Percentiles rank a stretch among this genome's conserved stretches.
Conservation (phyloP, 2,797 vertebrate genomes). For the Florisuga fusca region DNA sequence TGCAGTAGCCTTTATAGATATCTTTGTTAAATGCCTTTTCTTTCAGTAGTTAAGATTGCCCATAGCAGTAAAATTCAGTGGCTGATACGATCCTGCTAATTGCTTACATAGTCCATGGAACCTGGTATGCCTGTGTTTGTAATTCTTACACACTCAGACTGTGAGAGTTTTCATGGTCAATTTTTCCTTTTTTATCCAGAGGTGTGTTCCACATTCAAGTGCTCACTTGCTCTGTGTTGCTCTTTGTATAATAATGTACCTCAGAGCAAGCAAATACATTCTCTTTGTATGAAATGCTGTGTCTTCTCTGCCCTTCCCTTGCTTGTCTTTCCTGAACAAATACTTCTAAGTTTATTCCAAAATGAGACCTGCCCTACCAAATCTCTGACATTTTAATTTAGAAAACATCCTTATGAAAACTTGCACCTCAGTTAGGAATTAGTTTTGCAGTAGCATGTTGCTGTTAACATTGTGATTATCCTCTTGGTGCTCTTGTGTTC, state of each 20-base stretch:
- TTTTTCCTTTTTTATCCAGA: not conserved
- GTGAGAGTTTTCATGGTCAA: not conserved
- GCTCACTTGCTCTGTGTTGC: not conserved
- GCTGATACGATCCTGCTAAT: not conserved
- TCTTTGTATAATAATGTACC: not conserved
- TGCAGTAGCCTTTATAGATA: not conserved
- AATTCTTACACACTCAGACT: not conserved
- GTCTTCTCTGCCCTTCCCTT: not conserved
- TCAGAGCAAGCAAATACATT: not conserved
- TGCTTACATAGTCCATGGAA: not conserved
- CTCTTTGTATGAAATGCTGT: not conserved
- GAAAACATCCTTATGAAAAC: not conserved
- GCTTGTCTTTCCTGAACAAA: not conserved
- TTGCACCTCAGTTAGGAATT: not conserved
- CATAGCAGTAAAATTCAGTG: not conserved
- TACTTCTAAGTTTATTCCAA: not conserved
- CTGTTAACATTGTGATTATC: not conserved
- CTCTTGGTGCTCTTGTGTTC: not conserved
- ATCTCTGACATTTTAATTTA: not conserved
- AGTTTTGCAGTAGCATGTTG: not conserved
- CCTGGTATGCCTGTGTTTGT: not conserved
- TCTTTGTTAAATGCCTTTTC: not conserved
- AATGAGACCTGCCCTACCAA: not conserved
- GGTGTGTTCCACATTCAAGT: not conserved
- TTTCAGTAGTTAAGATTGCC: not conserved